A percentile compares a stretch with the other conserved stretches of the same genome.
These are phyloP conservation scores for Drosophila maculinotata DNA, from an alignment of 2,888 invertebrate species.

Conservation along the genomic window DNA sequence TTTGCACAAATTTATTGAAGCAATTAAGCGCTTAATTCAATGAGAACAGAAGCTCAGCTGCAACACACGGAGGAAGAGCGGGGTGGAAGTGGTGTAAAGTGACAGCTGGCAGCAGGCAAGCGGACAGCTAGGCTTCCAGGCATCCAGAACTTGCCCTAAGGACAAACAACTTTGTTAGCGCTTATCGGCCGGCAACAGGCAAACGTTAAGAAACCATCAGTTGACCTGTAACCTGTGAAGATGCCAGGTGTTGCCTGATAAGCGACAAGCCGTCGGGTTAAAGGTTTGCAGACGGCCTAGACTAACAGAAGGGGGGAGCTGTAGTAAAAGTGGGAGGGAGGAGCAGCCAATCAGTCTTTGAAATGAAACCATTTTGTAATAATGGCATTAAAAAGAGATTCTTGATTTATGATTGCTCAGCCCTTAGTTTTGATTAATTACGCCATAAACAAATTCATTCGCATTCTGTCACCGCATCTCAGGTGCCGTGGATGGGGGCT, in stretches of 20 bases:
- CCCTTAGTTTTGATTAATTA: constrained; percentile 63
- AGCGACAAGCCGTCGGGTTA: constrained; percentile 20
- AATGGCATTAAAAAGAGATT: constrained; percentile 33
- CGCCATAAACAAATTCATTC: constrained; percentile 47
- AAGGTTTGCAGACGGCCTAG: constrained; percentile 1
- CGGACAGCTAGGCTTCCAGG: constrained; percentile 10
- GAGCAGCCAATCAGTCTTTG: not conserved
- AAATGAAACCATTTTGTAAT: constrained; percentile 40
- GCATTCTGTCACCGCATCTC: constrained; percentile 21
- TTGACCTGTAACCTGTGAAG: constrained; percentile 25
- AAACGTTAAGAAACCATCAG: constrained; percentile 9
- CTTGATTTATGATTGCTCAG: constrained; percentile 57
- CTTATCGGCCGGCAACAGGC: constrained; percentile 35
- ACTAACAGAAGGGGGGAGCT: not conserved
- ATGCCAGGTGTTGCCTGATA: constrained; percentile 31
- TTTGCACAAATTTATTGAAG: constrained; percentile 73
- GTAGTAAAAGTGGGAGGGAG: too few relatives aligned
- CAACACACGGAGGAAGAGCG: not conserved
- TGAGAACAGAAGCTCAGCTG: constrained; percentile 29
- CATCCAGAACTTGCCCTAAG: not conserved
- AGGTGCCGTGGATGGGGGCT: constrained; percentile 11
- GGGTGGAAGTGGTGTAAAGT: not conserved
- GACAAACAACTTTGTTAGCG: constrained; percentile 19
- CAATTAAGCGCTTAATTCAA: constrained; percentile 78
- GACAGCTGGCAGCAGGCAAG: constrained; percentile 29